Percentiles rank a stretch among this genome's conserved stretches.
These are phyloP conservation scores for Megalonaias nervosa DNA, from an alignment of 1,140 invertebrate species.

Conservation along the genomic window DNA sequence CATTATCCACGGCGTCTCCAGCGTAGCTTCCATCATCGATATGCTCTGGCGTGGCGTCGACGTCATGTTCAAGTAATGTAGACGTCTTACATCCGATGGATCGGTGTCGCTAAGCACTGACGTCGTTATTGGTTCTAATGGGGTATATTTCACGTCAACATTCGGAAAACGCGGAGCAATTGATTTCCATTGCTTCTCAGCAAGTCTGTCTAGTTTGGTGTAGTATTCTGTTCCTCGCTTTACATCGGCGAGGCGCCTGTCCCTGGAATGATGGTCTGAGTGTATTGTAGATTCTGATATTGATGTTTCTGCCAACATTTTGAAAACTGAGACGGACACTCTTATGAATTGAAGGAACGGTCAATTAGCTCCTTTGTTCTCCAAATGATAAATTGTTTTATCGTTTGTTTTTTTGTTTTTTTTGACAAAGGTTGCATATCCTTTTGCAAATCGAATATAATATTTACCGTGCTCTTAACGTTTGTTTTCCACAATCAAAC, in stretches of 20 bases:
- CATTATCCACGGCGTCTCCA: slow-evolving; percentile 1
- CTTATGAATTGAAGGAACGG: too few relatives aligned
- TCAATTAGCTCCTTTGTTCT: too few relatives aligned
- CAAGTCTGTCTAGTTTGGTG: slow-evolving; percentile 29
- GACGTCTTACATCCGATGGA: background rate
- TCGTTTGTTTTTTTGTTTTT: too few relatives aligned
- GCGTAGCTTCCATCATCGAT: slow-evolving; percentile 27
- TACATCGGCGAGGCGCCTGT: slow-evolving; percentile 27
- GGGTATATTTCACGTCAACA: slow-evolving; percentile 18
- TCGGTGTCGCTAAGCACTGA: slow-evolving; percentile 34
- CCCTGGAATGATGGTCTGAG: background rate
- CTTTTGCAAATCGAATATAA: too few relatives aligned
- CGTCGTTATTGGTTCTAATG: slow-evolving; percentile 26
- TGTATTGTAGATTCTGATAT: too few relatives aligned
- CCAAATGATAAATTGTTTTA: too few relatives aligned
- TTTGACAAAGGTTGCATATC: too few relatives aligned
- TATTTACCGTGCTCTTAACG: too few relatives aligned
- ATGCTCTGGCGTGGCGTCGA: slow-evolving; percentile 34
- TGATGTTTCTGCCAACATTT: too few relatives aligned
- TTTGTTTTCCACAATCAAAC: too few relatives aligned
- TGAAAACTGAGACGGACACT: too few relatives aligned
- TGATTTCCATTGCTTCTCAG: slow-evolving; percentile 34
- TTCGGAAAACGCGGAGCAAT: slow-evolving; percentile 23
- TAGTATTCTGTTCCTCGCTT: slow-evolving; percentile 37
- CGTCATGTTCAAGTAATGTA: slow-evolving; percentile 21